phyloP scores from a whole-genome alignment of 2,888 invertebrate species.

The Dolomedes plantarius region DNA sequence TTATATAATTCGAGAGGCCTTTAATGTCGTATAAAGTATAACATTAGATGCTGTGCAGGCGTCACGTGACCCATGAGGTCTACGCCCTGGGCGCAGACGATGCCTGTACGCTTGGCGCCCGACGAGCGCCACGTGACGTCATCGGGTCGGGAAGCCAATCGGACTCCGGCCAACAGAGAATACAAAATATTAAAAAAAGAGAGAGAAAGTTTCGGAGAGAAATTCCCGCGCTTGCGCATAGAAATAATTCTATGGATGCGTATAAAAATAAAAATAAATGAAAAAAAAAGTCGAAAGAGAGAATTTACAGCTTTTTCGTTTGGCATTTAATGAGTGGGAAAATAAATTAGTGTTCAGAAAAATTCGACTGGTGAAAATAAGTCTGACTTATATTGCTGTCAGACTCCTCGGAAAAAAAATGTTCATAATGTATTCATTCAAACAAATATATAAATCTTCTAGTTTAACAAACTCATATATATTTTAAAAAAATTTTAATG shows the following conservation, averaged over 20 bases:
- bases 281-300: neutral
- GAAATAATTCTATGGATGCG: neutral
- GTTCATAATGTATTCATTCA: neutral
- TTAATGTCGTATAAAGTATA: constrained; percentile 35
- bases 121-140: constrained; percentile 60
- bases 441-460: neutral
- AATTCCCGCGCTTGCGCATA: constrained; percentile 4
- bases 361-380: neutral
- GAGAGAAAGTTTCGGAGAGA: neutral
- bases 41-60: constrained; percentile 34
- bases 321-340: constrained; percentile 3
- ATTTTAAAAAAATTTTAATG: too few relatives aligned
- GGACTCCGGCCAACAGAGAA: constrained; percentile 10
- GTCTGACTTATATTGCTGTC: neutral
- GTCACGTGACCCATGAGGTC: constrained; percentile 51
- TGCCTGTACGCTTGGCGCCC: constrained; percentile 67
- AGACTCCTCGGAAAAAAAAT: neutral
- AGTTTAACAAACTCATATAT: neutral
- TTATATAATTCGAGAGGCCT: constrained; percentile 16
- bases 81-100: constrained; percentile 55
- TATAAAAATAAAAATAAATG: neutral
- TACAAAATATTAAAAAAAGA: constrained; percentile 15
- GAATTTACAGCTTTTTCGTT: neutral
- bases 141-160: constrained; percentile 43
- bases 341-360: constrained; percentile 1